Percentiles rank a stretch among this genome's conserved stretches.
Conservation (phyloP, 1,140 invertebrate genomes). For the Drosophila pseudoananassae region DNA sequence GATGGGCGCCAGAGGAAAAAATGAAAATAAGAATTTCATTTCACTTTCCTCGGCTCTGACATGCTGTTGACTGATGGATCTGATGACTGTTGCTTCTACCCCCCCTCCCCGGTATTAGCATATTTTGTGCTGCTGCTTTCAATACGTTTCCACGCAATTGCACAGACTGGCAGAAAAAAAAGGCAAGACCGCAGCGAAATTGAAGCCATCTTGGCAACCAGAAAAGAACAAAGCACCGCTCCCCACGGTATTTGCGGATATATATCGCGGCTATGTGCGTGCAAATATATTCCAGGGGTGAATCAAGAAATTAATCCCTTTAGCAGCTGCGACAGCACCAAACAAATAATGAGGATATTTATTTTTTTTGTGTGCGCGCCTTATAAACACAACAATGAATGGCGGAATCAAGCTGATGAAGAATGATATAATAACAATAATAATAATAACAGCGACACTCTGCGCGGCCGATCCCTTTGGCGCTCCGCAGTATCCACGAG, state of each 20-base stretch:
- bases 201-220: constrained; percentile 41
- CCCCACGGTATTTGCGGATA: constrained; percentile 9
- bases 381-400: constrained; percentile 79
- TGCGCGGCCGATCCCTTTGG: constrained; percentile 11
- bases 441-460: constrained; percentile 48
- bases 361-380: constrained; percentile 38
- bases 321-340: constrained; percentile 72
- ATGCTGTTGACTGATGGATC: constrained; percentile 53
- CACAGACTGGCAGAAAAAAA: constrained; percentile 40
- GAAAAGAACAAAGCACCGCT: constrained; percentile 61
- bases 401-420: constrained; percentile 76
- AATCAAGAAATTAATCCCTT: constrained; percentile 83
- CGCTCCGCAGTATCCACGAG: constrained; percentile 10
- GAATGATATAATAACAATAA: constrained; percentile 82
- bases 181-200: constrained; percentile 46
- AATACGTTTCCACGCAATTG: constrained; percentile 76
- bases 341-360: constrained; percentile 77
- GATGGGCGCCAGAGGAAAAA: constrained; percentile 23
- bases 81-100: constrained; percentile 33
- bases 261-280: constrained; percentile 5
- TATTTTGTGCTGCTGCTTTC: constrained; percentile 51
- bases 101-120: constrained; percentile 55
- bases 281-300: constrained; percentile 56
- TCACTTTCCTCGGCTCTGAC: constrained; percentile 56
- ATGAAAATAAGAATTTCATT: constrained; percentile 70